Conservation (phyloP, 2,888 invertebrate species). For the Pachymerium ferrugineum region DNA sequence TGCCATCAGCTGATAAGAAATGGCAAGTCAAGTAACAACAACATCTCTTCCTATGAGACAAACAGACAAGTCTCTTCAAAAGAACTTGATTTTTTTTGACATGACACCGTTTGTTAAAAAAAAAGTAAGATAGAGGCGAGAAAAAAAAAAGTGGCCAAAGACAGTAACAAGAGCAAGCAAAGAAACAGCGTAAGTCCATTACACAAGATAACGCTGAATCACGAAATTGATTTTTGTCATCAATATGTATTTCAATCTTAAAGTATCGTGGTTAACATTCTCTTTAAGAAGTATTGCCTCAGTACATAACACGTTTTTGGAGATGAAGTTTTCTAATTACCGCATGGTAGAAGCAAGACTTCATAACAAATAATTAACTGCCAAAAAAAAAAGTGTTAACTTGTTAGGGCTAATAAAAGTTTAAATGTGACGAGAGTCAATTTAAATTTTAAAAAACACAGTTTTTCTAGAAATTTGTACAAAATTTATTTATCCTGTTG, state of each 20-base stretch:
- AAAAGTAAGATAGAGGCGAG: not conserved
- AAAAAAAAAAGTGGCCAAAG: not conserved
- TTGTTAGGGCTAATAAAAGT: too few species aligned
- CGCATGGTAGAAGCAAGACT: too few species aligned
- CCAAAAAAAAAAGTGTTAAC: too few species aligned
- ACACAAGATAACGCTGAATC: not conserved
- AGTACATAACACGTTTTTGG: not conserved
- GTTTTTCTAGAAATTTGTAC: too few species aligned
- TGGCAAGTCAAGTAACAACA: constrained; percentile 8
- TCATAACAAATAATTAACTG: too few species aligned
- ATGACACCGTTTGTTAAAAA: not conserved
- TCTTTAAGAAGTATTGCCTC: not conserved
- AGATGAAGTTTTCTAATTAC: too few species aligned
- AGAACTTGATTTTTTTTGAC: not conserved
- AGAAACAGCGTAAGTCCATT: not conserved
- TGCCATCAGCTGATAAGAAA: constrained; percentile 1
- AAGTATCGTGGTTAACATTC: not conserved
- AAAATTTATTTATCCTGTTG: too few species aligned
- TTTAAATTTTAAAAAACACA: too few species aligned
- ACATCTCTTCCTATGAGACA: not conserved
- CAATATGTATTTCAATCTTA: not conserved
- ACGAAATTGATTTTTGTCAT: not conserved
- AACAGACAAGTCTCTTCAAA: not conserved
- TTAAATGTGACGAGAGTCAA: too few species aligned
- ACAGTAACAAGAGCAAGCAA: not conserved